phyloP scores from a whole-genome alignment of 2,113 vertebrate genomes.

The Lucifuga dentata region DNA sequence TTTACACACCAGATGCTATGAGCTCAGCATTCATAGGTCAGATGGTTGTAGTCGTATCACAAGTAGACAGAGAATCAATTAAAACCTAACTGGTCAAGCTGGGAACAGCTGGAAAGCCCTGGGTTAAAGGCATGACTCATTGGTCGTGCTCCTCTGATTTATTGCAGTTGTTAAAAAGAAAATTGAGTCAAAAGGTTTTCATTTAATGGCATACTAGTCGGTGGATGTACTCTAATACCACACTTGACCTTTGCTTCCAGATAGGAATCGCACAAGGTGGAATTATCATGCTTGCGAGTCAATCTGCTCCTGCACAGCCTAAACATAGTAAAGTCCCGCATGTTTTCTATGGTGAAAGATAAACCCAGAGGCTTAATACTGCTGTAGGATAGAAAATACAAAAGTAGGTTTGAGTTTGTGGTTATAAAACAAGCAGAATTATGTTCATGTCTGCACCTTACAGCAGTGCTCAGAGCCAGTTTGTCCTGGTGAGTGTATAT shows the following conservation, averaged over 20 bases:
- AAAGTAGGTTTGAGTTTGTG: not conserved
- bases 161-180: constrained; percentile 72
- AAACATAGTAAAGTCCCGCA: constrained; percentile 27
- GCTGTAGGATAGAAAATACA: not conserved
- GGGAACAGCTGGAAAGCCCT: constrained; percentile 52
- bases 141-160: constrained; percentile 70
- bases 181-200: constrained; percentile 80
- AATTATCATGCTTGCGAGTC: constrained; percentile 37
- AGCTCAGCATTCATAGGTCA: constrained; percentile 58
- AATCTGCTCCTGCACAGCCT: constrained; percentile 16
- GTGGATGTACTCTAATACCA: constrained; percentile 46
- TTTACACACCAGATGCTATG: constrained; percentile 38
- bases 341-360: constrained; percentile 20
- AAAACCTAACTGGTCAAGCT: constrained; percentile 67
- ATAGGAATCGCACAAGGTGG: constrained; percentile 57
- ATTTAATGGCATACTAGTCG: constrained; percentile 65
- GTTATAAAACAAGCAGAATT: constrained; percentile 17
- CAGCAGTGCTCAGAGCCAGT: not conserved
- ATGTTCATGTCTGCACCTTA: not conserved
- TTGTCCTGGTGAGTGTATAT: not conserved
- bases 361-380: constrained; percentile 5
- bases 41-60: constrained; percentile 63
- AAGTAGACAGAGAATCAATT: constrained; percentile 73
- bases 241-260: constrained; percentile 70
- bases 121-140: constrained; percentile 53